Percentiles rank a stretch among this genome's conserved stretches.
These are phyloP conservation scores for Corynorhinus townsendii DNA, from an alignment of 2,113 vertebrate species.

Conservation along the genomic window DNA sequence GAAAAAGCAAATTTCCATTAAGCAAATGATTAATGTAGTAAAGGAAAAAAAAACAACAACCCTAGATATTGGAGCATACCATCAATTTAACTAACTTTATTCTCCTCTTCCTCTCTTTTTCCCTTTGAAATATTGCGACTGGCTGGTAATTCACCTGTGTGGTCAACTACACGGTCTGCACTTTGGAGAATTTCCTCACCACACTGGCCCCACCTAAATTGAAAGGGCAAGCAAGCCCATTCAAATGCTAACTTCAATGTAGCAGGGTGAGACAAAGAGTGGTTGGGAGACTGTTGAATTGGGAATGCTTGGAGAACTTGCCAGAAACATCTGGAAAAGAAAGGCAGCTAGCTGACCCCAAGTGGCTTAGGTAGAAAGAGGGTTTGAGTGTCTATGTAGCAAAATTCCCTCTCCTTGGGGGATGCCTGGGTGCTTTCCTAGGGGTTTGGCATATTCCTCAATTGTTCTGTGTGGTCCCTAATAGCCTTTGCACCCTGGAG, in stretches of 20 bases:
- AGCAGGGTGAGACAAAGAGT: constrained; percentile 29
- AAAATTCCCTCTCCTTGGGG: background rate
- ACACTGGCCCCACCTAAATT: background rate
- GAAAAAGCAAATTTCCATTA: background rate
- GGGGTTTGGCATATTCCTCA: background rate
- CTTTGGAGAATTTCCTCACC: background rate
- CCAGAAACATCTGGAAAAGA: constrained; percentile 11
- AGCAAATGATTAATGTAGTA: background rate
- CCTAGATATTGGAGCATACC: background rate
- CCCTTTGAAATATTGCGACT: background rate
- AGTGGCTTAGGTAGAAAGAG: background rate
- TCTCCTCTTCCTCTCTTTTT: background rate
- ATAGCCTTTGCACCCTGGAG: background rate
- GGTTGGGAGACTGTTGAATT: background rate
- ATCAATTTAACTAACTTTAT: background rate
- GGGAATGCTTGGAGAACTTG: constrained; percentile 20
- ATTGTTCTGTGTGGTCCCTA: background rate
- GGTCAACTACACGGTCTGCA: background rate
- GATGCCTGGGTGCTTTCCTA: background rate
- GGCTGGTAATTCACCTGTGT: background rate
- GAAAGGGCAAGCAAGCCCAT: background rate
- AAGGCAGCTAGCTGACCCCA: background rate
- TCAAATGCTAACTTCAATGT: constrained; percentile 63
- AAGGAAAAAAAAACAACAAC: background rate
- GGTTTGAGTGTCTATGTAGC: background rate